These are phyloP conservation scores for Agrotis ipsilon DNA, from an alignment of 2,888 invertebrate genomes.

Conservation along the genomic window DNA sequence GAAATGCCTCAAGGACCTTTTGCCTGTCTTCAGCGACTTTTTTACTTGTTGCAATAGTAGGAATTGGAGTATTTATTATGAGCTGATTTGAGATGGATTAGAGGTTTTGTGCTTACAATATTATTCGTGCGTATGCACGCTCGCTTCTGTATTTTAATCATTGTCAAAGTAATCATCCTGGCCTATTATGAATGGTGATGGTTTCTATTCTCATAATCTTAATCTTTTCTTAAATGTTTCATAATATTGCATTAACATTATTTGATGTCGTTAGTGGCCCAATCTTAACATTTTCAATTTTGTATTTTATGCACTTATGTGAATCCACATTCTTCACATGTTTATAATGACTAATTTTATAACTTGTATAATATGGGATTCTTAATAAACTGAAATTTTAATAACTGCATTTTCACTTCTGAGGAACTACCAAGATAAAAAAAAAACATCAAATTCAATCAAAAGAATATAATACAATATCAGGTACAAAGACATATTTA, in stretches of 20 bases:
- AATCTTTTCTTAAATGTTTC: constrained; percentile 7
- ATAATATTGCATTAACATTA: background rate
- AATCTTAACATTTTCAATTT: constrained; percentile 5
- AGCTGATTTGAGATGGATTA: no score
- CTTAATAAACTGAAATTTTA: constrained; percentile 73
- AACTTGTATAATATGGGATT: constrained; percentile 70
- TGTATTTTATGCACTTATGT: constrained; percentile 41
- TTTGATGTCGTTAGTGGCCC: constrained; percentile 25
- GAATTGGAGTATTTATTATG: no score
- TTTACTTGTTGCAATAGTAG: no score
- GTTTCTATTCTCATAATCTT: constrained; percentile 14
- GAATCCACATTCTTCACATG: constrained; percentile 37
- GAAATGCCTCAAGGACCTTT: no score
- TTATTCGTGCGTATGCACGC: no score
- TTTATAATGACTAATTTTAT: constrained; percentile 55
- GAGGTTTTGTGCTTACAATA: no score
- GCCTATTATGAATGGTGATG: constrained; percentile 2
- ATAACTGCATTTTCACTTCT: constrained; percentile 78
- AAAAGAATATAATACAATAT: constrained; percentile 65
- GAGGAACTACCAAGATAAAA: constrained; percentile 23
- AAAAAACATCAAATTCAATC: constrained; percentile 31
- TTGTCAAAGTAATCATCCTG: constrained; percentile 2
- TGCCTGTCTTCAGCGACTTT: no score
- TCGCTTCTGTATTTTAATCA: background rate
- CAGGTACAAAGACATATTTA: constrained; percentile 67